A percentile compares a stretch with the other conserved stretches of the same genome.
Evolutionary conservation across 2,113 vertebrate species (phyloP).

Genomic region (Mobula hypostoma): DNA sequence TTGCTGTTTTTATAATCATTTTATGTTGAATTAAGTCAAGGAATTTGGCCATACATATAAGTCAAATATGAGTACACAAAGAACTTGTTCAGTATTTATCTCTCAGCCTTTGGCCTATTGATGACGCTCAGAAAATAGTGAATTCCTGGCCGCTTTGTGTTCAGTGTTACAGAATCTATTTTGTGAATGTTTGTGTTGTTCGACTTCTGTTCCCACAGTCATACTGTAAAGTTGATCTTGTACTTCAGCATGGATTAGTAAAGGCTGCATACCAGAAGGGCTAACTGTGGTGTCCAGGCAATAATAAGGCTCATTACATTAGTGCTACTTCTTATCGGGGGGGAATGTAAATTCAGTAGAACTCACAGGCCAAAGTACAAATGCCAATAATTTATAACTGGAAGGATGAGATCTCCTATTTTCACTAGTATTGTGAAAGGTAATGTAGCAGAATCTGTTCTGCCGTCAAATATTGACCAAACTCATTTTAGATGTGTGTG

Average conservation of each 20-base stretch:
- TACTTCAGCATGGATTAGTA: conserved; percentile 44
- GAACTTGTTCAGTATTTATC: conserved; percentile 35
- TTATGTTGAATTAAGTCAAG: conserved; percentile 13
- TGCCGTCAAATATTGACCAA: neutral
- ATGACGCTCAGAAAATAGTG: neutral
- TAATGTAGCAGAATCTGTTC: neutral
- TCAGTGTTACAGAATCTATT: conserved; percentile 21
- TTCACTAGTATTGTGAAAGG: neutral
- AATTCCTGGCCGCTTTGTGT: conserved; percentile 30
- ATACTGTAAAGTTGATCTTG: conserved; percentile 40
- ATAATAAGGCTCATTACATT: conserved; percentile 51
- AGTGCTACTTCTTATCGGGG: conserved; percentile 48
- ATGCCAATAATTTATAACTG: conserved; percentile 48
- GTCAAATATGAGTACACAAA: conserved; percentile 30
- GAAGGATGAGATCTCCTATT: neutral
- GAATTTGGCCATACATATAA: neutral
- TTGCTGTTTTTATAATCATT: neutral
- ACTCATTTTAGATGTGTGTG: too few relatives aligned
- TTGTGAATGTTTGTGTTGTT: conserved; percentile 39
- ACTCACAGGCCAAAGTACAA: conserved; percentile 37
- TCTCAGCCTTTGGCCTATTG: conserved; percentile 27
- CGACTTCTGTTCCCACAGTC: conserved; percentile 41
- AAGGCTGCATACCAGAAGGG: conserved; percentile 62
- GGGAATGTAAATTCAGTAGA: conserved; percentile 49
- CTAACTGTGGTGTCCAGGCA: conserved; percentile 59